Evolutionary conservation across 2,888 invertebrate species (phyloP).

Genomic region (Brachypalpus laphriformis): DNA sequence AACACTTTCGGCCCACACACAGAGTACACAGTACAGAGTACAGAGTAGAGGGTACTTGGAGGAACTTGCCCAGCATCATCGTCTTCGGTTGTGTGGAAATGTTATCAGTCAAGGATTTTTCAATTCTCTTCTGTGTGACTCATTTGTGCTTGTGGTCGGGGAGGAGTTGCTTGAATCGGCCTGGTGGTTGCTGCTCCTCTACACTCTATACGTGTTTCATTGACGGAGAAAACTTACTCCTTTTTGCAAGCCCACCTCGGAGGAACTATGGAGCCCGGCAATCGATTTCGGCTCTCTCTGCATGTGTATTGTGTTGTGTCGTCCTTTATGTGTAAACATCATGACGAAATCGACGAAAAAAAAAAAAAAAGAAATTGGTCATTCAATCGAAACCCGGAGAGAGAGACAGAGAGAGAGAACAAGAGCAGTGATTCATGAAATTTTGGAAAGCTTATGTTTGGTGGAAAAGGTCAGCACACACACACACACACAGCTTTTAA

Average conservation of each 20-base stretch:
- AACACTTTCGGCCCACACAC: conserved; percentile 62
- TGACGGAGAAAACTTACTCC: conserved; percentile 69
- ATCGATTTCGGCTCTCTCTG: conserved; percentile 41
- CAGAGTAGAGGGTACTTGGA: background rate
- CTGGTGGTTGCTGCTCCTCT: background rate
- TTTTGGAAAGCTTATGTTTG: background rate
- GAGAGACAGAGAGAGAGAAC: background rate
- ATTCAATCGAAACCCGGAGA: conserved; percentile 40
- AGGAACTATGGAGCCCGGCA: conserved; percentile 56
- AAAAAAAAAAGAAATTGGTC: conserved; percentile 39
- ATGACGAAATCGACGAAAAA: conserved; percentile 50
- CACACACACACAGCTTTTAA: conserved; percentile 40
- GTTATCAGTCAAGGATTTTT: conserved; percentile 74
- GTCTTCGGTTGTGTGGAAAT: conserved; percentile 42
- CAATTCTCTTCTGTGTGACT: conserved; percentile 56
- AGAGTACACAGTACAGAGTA: no score
- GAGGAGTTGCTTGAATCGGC: no score
- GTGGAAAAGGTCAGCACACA: conserved; percentile 62
- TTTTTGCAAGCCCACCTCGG: conserved; percentile 57
- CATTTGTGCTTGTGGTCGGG: conserved; percentile 7
- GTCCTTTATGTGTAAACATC: conserved; percentile 42
- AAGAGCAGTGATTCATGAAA: conserved; percentile 60
- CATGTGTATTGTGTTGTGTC: background rate
- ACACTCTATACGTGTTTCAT: conserved; percentile 60
- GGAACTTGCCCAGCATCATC: conserved; percentile 47